Evolutionary conservation across 2,797 vertebrate species (phyloP), one percentile per base, ranked within the genome.

Genomic region (Tauraco hartlaubi): DNA sequence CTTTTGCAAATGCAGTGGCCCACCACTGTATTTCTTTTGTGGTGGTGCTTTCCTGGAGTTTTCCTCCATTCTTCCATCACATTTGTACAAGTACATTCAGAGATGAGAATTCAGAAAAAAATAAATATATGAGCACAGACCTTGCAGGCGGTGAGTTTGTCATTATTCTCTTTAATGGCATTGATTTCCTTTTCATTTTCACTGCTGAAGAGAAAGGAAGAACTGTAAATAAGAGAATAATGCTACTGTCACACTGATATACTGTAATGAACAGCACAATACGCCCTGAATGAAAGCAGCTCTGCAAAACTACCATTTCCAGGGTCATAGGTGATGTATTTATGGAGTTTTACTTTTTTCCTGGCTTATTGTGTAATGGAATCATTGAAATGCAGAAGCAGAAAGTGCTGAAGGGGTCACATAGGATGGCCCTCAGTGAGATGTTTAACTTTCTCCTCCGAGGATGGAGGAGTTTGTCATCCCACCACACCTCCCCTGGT

Each of bases 181-280:
- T 96, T 96, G 97, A 97, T 97, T 97, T 97, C 80, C 77, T 96
- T 96, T 96, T 96, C 96, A 96, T 97, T 96, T 96, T 96, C 88
- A 93, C 86, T 83, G 79, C 78, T 92, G 88, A 94, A 95, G 63
- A 95, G 74, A 95, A 96, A 92, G 79, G 77, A 94, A 94, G 94
- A 91, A 95, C 87, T 64, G 97, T 97, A 97, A 97, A 97, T 97
- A 97, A 96, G 80, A 96, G 87, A 97, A 92, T 96, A 97, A 97
- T 94, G 91, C 78, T 85, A 96, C 92, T 96, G 96, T 92, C 94
- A 92, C 74, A 87, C 93, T 95, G 94, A 94, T 94, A 94, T 71
- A 72, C 80, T 80, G 69, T 96, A 97, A 97, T 86, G 83, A 95
- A 94, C 91, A 66, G 72, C 76, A 94, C 75, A 94, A 86, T 84